Conservation (phyloP, 1,140 invertebrate species). For the Littorina saxatilis region DNA sequence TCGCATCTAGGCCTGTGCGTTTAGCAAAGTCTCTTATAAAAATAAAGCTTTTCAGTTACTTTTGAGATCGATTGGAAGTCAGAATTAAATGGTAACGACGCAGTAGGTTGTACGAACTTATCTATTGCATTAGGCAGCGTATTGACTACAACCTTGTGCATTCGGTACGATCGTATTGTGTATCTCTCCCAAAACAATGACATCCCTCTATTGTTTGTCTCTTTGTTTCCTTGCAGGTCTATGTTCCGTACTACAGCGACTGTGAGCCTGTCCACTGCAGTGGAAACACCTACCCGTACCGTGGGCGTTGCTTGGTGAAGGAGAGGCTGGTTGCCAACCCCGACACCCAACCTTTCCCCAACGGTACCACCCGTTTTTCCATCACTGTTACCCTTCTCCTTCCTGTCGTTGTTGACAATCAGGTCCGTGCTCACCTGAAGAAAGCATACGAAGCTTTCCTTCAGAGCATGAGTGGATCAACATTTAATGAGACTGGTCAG, state of each 20-base stretch:
- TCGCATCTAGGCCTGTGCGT: too few relatives aligned
- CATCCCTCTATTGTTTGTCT: too few relatives aligned
- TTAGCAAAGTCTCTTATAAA: too few relatives aligned
- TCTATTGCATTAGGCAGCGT: too few relatives aligned
- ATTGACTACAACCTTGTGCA: too few relatives aligned
- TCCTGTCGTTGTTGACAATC: background rate
- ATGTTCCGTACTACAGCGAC: background rate
- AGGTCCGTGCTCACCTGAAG: background rate
- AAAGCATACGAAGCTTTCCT: background rate
- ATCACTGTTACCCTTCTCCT: background rate
- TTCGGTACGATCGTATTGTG: too few relatives aligned
- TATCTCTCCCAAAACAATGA: too few relatives aligned
- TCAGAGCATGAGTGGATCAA: background rate
- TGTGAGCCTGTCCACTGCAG: background rate
- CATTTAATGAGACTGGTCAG: background rate
- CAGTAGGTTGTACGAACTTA: too few relatives aligned
- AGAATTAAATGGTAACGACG: too few relatives aligned
- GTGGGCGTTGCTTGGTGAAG: background rate
- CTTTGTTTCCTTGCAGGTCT: slow-evolving; percentile 5
- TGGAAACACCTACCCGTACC: background rate
- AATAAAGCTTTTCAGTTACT: too few relatives aligned
- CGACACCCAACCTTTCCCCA: background rate
- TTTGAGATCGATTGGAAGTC: too few relatives aligned
- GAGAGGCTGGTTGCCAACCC: background rate
- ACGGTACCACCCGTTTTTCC: background rate